Conservation (phyloP, 2,888 invertebrate genomes). For the Protodeltote pygarga region DNA sequence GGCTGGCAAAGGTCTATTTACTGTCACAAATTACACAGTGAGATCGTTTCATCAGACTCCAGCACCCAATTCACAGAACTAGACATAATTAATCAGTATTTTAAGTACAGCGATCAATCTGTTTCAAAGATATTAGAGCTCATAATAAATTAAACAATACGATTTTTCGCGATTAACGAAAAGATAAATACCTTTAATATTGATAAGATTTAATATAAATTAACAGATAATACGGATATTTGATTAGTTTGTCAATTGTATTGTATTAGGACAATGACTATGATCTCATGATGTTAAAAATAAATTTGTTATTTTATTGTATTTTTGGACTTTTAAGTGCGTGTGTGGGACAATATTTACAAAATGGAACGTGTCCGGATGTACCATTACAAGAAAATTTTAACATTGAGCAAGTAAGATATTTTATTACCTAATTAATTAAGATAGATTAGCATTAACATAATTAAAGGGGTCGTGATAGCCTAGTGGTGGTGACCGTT, state of each 20-base stretch:
- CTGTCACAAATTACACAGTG: too few species aligned
- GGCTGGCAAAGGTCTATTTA: too few species aligned
- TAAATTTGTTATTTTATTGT: slow-evolving; percentile 61
- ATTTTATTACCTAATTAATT: background rate
- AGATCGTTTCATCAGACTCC: too few species aligned
- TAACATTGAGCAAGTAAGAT: slow-evolving; percentile 57
- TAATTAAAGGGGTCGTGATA: too few species aligned
- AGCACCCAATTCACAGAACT: too few species aligned
- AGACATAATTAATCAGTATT: too few species aligned
- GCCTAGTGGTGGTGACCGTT: too few species aligned
- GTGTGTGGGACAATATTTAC: slow-evolving; percentile 66
- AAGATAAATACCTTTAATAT: slow-evolving; percentile 29
- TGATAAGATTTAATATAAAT: slow-evolving; percentile 68
- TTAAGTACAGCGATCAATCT: too few species aligned
- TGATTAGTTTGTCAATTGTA: slow-evolving; percentile 59
- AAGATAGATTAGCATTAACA: background rate
- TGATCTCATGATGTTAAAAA: slow-evolving; percentile 69
- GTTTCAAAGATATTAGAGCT: too few species aligned
- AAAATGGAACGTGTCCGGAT: slow-evolving; percentile 66
- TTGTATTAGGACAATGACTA: slow-evolving; percentile 53
- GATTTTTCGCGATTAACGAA: slow-evolving; percentile 35
- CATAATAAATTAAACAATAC: slow-evolving; percentile 7
- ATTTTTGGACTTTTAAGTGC: slow-evolving; percentile 58
- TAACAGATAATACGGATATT: slow-evolving; percentile 60
- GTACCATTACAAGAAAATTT: slow-evolving; percentile 55